These are phyloP conservation scores for Kryphioiulus occultus DNA, from an alignment of 2,888 invertebrate species.

Conservation along the genomic window DNA sequence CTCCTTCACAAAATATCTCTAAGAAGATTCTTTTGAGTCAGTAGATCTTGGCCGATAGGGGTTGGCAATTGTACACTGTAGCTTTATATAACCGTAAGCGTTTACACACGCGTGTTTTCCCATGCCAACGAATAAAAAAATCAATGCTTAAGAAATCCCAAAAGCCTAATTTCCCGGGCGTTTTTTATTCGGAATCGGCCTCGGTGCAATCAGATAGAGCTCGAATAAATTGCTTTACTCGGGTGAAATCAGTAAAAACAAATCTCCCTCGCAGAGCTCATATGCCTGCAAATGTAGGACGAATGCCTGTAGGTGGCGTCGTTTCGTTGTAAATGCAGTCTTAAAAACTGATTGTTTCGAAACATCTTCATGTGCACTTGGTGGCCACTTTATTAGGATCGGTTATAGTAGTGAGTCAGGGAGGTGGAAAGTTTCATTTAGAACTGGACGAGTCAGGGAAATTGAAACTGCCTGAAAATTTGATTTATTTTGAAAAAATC, in stretches of 20 bases:
- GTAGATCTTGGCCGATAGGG: neutral
- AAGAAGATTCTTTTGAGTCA: neutral
- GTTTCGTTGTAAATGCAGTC: neutral
- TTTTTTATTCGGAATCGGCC: constrained; percentile 12
- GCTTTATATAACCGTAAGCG: neutral
- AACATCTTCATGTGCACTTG: neutral
- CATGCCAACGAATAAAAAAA: constrained; percentile 7
- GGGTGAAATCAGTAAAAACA: constrained; percentile 36
- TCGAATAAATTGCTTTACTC: constrained; percentile 39
- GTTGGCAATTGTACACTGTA: neutral
- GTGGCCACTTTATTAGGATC: too few relatives aligned
- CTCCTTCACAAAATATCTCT: neutral
- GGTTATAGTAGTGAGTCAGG: too few relatives aligned
- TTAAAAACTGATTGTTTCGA: neutral
- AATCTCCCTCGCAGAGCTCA: constrained; percentile 1
- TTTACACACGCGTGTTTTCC: neutral
- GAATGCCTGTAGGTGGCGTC: constrained; percentile 15
- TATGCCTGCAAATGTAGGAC: neutral
- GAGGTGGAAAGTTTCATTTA: too few relatives aligned
- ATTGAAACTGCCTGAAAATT: too few relatives aligned
- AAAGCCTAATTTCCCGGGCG: constrained; percentile 28
- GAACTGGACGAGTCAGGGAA: too few relatives aligned
- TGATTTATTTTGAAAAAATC: too few relatives aligned
- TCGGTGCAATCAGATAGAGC: constrained; percentile 21
- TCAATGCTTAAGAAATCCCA: constrained; percentile 36